Evolutionary conservation across 2,113 vertebrate genomes (phyloP), one percentile per base, ranked within the genome.

Genomic region (Hippoglossus stenolepis): DNA sequence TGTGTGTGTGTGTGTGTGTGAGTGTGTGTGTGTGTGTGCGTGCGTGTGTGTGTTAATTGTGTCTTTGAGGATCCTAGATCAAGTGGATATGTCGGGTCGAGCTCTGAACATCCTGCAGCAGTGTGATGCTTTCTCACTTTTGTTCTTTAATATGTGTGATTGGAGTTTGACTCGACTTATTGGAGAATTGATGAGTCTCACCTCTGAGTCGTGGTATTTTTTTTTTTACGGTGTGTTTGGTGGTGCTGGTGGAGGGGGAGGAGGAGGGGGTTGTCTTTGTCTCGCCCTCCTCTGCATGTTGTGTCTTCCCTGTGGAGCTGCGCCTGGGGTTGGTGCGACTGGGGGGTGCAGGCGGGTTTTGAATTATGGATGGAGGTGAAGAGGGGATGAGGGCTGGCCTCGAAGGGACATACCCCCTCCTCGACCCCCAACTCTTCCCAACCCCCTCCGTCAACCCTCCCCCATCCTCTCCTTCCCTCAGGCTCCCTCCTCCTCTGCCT

Each of bases 331-430:
- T 14, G 45, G 72, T 70, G 71, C 26, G 64, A 69, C 53, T 70
- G 43, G 62, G 28, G 59, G 35, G 69, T 53, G 66, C 60, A 70
- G 64, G 35, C 17, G 9, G 38, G 63, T 75, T 92, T 87, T 94
- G 92, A 94, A 94, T 94, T 93, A 94, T 94, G 91, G 92, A 94
- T 94, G 86, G 89, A 87, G 93, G 91, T 94, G 92, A 92, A 93
- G 83, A 91, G 83, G 91, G 81, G 87, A 88, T 83, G 91, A 90
- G 88, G 85, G 90, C 75, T 85, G 76, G 84, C 85, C 92, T 90
- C 80, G 7, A 70, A 91, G 91, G 91, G 85, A 85, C 71, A 82
- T 67, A 72, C 65, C 68, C 43, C n/a, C 38, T 20, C 40, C 20
- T 40, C 70, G 67, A 15, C 24, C 58, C 13, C 58, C 58, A 26